Base-by-base conservation (phyloP, 2,888 invertebrate species). In the Andrena trimmerana region DNA sequence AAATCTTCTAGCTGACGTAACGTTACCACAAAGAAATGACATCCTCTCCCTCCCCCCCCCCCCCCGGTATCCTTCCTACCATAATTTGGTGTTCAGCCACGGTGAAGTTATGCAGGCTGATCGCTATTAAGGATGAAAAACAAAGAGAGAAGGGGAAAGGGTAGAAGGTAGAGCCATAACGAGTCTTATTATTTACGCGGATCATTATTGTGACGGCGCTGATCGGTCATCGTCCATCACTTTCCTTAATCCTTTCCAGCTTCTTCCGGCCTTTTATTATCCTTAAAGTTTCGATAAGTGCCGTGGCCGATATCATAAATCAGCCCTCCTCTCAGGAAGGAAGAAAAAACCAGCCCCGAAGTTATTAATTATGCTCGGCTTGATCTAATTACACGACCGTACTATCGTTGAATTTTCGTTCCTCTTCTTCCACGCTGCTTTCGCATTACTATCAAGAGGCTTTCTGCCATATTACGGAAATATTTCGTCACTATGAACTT, bases 211-310 rank as follows among this genome's bases (percentile, higher is more conserved):
- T 92, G 92, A 93, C 92, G 92, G 92, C 90, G 91, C 89, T 92
- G 92, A 93, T 92, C 92, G 92, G 91, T 90, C 92, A 92, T 92
- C 92, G 93, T 93, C 92, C 92, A 92, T 93, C 93, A 92, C 91
- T 90, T 90, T 89, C 81, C 79, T 86, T 88, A 83, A 83, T 84
- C 83, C 84, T 89, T 84, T 78, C 86, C 84, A 62, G 66, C 76
- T 80, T 77, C 86, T 73, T 82, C 85, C 90, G 88, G 84, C 90
- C 91, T 91, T 92, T 91, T 91, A 92, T 92, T 92, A 91, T 88
- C 88, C 89, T 89, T 90, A 91, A 91, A 91, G 90, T 92, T 91
- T 89, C 89, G 88, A 90, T 91, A 92, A 92, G 90, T 91, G 90
- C 91, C 90, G 89, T 90, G 86, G 87, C 88, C 91, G 92, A 91